Percentiles rank a stretch among this genome's conserved stretches.
These are phyloP conservation scores for Narcine bancroftii DNA, from an alignment of 2,113 vertebrate species.

Conservation along the genomic window DNA sequence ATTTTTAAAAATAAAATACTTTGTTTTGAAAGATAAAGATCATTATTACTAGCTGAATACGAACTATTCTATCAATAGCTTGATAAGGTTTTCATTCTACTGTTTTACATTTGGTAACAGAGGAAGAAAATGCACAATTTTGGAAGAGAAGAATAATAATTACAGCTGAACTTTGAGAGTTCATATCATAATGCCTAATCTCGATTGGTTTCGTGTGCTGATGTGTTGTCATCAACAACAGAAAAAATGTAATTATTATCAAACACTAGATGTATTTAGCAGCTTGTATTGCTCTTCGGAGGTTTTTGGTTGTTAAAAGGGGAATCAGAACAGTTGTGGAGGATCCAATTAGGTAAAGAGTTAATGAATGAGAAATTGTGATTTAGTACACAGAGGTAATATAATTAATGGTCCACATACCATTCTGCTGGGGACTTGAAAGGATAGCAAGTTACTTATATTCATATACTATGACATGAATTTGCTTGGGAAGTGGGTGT, in stretches of 20 bases:
- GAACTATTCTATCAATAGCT: background rate
- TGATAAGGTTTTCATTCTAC: too few species aligned
- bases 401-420: slow-evolving; percentile 38
- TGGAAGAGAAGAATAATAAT: background rate
- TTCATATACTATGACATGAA: background rate
- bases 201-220: slow-evolving; percentile 23
- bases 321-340: slow-evolving; percentile 35
- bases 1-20: slow-evolving; percentile 10
- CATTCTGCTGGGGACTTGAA: slow-evolving; percentile 24
- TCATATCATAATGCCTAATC: slow-evolving; percentile 30
- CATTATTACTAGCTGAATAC: background rate
- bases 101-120: background rate
- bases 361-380: slow-evolving; percentile 36
- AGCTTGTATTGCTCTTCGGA: slow-evolving; percentile 35
- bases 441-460: slow-evolving; percentile 29
- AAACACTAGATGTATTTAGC: slow-evolving; percentile 36
- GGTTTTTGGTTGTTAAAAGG: slow-evolving; percentile 36
- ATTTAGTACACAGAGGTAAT: slow-evolving; percentile 37
- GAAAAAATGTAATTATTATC: slow-evolving; percentile 38
- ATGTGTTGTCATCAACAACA: slow-evolving; percentile 37
- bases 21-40: background rate
- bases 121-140: background rate
- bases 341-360: slow-evolving; percentile 37
- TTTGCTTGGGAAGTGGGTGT: background rate
- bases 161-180: slow-evolving; percentile 19